Conservation (phyloP, 2,797 vertebrate species). For the Pelodytes ibericus region DNA sequence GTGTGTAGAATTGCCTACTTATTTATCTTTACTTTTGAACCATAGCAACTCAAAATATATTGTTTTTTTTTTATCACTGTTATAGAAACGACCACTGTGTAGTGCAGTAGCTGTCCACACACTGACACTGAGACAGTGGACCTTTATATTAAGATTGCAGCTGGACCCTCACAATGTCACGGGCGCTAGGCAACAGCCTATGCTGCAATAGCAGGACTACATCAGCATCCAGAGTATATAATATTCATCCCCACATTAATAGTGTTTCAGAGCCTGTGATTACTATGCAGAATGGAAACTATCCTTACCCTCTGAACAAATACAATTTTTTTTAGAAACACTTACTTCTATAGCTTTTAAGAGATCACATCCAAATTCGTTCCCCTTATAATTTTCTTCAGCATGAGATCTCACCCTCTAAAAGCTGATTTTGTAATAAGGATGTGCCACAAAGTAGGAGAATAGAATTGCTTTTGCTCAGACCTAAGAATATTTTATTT, state of each 20-base stretch:
- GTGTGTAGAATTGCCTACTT: neutral
- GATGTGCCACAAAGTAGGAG: slow-evolving; percentile 25
- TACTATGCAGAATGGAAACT: neutral
- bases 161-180: too few relatives aligned
- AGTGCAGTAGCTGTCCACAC: neutral
- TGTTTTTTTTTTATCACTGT: neutral
- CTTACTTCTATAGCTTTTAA: slow-evolving; percentile 20
- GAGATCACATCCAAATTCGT: slow-evolving; percentile 3
- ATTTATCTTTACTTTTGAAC: slow-evolving; percentile 1
- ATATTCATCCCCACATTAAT: neutral
- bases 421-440: slow-evolving; percentile 35
- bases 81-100: too few relatives aligned
- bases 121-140: too few relatives aligned
- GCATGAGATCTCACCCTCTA: slow-evolving; percentile 5
- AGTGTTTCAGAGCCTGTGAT: neutral
- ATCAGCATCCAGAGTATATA: too few relatives aligned
- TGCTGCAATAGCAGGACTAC: too few relatives aligned
- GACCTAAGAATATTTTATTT: slow-evolving; percentile 64
- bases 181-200: too few relatives aligned
- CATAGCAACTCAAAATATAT: neutral
- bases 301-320: neutral
- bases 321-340: neutral
- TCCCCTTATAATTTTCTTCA: slow-evolving; percentile 43
- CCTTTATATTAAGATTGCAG: too few relatives aligned
- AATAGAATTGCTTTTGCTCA: slow-evolving; percentile 33